phyloP scores from a whole-genome alignment of 2,888 invertebrate genomes.

The Diarsia dahlii region DNA sequence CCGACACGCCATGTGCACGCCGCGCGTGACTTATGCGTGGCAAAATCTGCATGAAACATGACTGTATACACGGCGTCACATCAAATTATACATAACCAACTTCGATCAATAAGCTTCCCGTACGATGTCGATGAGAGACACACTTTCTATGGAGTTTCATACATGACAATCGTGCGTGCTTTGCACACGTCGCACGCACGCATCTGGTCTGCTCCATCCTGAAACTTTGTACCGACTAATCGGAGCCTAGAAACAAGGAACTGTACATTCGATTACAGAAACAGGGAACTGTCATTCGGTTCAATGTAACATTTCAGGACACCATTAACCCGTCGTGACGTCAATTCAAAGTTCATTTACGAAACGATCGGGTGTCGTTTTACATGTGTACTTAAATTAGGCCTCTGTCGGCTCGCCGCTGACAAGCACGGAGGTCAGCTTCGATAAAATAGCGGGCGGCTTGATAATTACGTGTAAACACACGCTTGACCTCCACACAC shows the following conservation, averaged over 20 bases:
- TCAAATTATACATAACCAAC: too few relatives aligned
- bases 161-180: neutral
- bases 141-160: neutral
- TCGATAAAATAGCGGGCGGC: constrained; percentile 76
- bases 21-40: too few relatives aligned
- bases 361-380: constrained; percentile 70
- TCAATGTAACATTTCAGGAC: constrained; percentile 18
- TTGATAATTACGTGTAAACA: constrained; percentile 85
- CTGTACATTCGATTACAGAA: too few relatives aligned
- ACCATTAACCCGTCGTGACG: constrained; percentile 38
- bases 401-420: constrained; percentile 71
- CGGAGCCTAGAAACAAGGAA: neutral
- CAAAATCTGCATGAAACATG: too few relatives aligned
- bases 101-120: too few relatives aligned
- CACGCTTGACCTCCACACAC: constrained; percentile 45
- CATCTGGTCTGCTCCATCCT: too few relatives aligned
- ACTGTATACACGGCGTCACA: too few relatives aligned
- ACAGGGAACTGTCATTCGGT: too few relatives aligned
- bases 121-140: too few relatives aligned
- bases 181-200: too few relatives aligned
- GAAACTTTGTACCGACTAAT: neutral
- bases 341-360: constrained; percentile 69
- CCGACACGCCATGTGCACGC: too few relatives aligned
- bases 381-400: constrained; percentile 78
- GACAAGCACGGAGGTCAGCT: constrained; percentile 71